Percentiles rank a stretch among this genome's conserved stretches.
phyloP scores from a whole-genome alignment of 2,888 invertebrate species.

The Drosophila recens region DNA sequence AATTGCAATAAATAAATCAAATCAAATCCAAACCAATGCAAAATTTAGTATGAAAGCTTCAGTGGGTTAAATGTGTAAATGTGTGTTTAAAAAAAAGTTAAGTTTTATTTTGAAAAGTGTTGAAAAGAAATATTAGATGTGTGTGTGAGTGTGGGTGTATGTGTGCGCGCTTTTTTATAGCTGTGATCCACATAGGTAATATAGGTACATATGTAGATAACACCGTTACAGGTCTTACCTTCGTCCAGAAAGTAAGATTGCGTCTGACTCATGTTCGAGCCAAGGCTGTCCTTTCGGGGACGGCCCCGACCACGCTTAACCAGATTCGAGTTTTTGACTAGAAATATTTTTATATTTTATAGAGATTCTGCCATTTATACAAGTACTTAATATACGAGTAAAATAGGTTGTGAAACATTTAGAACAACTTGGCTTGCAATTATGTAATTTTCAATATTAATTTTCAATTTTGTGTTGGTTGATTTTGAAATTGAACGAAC shows the following conservation, averaged over 20 bases:
- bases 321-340: conserved; percentile 85
- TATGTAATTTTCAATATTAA: conserved; percentile 26
- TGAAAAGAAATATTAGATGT: conserved; percentile 1
- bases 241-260: conserved; percentile 91
- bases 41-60: conserved; percentile 46
- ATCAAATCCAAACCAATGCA: conserved; percentile 37
- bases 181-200: conserved; percentile 49
- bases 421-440: conserved; percentile 52
- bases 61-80: conserved; percentile 19
- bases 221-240: conserved; percentile 86
- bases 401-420: conserved; percentile 34
- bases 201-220: conserved; percentile 28
- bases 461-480: conserved; percentile 1
- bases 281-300: conserved; percentile 86
- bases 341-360: conserved; percentile 55
- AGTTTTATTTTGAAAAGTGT: conserved; percentile 1
- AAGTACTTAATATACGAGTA: conserved; percentile 34
- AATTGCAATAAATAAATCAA: conserved; percentile 18
- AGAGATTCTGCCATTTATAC: conserved; percentile 15
- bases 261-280: conserved; percentile 86
- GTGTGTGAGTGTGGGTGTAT: conserved; percentile 27
- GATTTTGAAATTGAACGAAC: conserved; percentile 18
- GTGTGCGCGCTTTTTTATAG: conserved; percentile 33
- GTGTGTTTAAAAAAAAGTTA: conserved; percentile 4
- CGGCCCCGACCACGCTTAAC: conserved; percentile 88